Percentiles rank a stretch among this genome's conserved stretches.
Conservation (phyloP, 1,140 invertebrate species). For the Anadara kagoshimensis region DNA sequence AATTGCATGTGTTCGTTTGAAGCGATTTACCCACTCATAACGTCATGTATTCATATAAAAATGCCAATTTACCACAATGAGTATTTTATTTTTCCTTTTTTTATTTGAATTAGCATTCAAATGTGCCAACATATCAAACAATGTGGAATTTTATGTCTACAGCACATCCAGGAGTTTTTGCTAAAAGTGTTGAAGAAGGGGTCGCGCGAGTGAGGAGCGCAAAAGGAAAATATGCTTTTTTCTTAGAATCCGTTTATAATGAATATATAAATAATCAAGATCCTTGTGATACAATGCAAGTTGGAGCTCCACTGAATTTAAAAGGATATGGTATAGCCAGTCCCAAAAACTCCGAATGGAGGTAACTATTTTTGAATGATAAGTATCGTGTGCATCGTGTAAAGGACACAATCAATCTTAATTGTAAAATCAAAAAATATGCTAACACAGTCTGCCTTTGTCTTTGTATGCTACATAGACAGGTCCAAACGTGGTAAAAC, state of each 20-base stretch:
- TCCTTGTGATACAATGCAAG: slow-evolving; percentile 95
- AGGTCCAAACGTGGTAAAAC: too few relatives aligned
- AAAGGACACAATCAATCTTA: neutral
- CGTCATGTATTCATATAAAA: too few relatives aligned
- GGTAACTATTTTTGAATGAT: slow-evolving; percentile 76
- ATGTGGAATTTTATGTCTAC: slow-evolving; percentile 96
- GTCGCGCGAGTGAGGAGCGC: slow-evolving; percentile 62
- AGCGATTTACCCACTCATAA: too few relatives aligned
- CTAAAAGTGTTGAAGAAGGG: slow-evolving; percentile 60
- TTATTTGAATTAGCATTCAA: slow-evolving; percentile 83
- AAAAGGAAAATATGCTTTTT: slow-evolving; percentile 90
- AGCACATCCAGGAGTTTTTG: slow-evolving; percentile 63
- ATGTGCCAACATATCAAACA: slow-evolving; percentile 90
- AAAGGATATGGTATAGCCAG: slow-evolving; percentile 97
- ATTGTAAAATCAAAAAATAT: neutral
- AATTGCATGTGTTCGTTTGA: too few relatives aligned
- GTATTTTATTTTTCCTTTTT: neutral
- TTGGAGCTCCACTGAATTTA: slow-evolving; percentile 91
- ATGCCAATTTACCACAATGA: too few relatives aligned
- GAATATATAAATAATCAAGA: slow-evolving; percentile 94
- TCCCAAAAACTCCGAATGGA: slow-evolving; percentile 90
- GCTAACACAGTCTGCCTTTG: too few relatives aligned
- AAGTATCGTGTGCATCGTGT: neutral
- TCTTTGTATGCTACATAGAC: too few relatives aligned
- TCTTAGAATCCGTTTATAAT: slow-evolving; percentile 95